Evolutionary conservation across 2,113 vertebrate genomes (phyloP), one percentile per base, ranked within the genome.

Genomic region (Apodemus sylvaticus): DNA sequence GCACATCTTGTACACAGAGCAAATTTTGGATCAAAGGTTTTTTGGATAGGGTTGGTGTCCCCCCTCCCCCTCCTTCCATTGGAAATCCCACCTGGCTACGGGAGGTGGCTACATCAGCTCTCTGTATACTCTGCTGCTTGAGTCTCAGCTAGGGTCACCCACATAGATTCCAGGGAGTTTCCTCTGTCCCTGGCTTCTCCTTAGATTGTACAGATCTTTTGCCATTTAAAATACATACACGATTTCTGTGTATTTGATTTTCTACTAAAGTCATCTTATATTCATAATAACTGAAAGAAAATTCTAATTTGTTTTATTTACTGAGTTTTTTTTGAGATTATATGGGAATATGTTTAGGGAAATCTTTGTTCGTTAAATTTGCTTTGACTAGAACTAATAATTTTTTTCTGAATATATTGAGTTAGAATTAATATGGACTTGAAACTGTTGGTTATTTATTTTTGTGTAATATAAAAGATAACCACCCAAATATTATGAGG

Each of bases 391-490:
- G 87, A 95, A 95, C 53, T 89, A 64, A 87, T 81, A 94, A 88
- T 91, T 89, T n/a, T 42, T 88, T 95, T 95, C 73, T 93, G 55
- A 93, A 64, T 95, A 55, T 88, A 58, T 53, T n/a, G 64, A 12
- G 48, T 95, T 79, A 83, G 62, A 96, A 81, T 93, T 81, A 93
- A 36, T 70, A 89, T 2, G 74, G 26, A 36, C 45, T 85, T 92
- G 74, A 88, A 95, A 89, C 53, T 78, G 4, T 48, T 71, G 20
- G 83, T 94, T 68, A 24, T 60, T 90, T 96, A 53, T 70, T 71
- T 71, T 64, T 74, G 45, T 88, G 71, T 86, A 87, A 76, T 96
- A 89, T 94, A 58, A 83, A 82, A 48, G 86, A 89, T 94, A 87
- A 92, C 20, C 17, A 20, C 70, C 71, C 58, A 81, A 88, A 90